phyloP scores from a whole-genome alignment of 2,888 invertebrate species.

The Carterocephalus palaemon region DNA sequence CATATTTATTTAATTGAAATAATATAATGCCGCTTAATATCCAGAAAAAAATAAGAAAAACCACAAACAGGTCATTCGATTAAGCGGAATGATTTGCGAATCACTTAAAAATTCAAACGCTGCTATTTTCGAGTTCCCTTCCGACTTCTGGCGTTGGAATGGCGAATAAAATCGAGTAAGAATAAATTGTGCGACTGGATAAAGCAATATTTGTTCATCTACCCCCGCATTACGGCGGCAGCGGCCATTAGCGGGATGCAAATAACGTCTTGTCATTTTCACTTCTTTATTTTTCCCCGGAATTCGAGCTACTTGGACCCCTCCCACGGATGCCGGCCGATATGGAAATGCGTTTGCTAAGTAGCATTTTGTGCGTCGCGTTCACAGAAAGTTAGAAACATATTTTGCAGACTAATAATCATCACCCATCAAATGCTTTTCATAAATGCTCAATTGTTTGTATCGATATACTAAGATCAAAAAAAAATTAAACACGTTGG shows the following conservation, averaged over 20 bases:
- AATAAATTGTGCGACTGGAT: conserved; percentile 77
- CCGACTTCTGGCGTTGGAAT: conserved; percentile 63
- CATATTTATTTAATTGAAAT: too few species aligned
- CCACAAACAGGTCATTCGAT: conserved; percentile 63
- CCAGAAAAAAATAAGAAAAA: conserved; percentile 45
- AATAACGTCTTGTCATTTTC: conserved; percentile 79
- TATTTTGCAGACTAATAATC: neutral
- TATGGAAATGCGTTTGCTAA: conserved; percentile 46
- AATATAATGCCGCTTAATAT: conserved; percentile 24
- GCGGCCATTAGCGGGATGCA: conserved; percentile 76
- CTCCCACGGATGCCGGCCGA: conserved; percentile 47
- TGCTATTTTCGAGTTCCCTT: conserved; percentile 64
- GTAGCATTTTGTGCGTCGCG: conserved; percentile 11
- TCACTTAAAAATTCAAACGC: conserved; percentile 73
- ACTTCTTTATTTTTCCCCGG: conserved; percentile 73
- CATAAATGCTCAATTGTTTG: too few species aligned
- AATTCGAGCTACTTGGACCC: conserved; percentile 51
- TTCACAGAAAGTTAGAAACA: conserved; percentile 20
- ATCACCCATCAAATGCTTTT: too few species aligned
- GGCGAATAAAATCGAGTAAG: conserved; percentile 71
- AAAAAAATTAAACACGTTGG: too few species aligned
- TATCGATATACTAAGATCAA: too few species aligned
- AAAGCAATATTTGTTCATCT: conserved; percentile 78
- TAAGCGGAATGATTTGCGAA: conserved; percentile 74
- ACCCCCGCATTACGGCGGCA: conserved; percentile 74